Base-by-base conservation (phyloP, 1,140 invertebrate species). In the Zaprionus ghesquierei region DNA sequence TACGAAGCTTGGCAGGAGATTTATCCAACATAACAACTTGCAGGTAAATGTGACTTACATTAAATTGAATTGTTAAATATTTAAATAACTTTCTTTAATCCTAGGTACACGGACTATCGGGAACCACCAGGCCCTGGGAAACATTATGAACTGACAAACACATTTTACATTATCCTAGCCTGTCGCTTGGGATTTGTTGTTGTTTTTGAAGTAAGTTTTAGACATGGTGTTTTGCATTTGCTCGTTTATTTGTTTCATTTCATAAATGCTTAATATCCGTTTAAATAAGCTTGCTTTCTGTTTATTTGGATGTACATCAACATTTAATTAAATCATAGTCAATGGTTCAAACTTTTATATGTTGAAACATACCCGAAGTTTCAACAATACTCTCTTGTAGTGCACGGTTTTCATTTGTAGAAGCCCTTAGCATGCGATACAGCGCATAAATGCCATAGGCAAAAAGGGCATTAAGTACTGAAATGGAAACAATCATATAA, bases 81-180 rank as follows among this genome's bases (percentile, higher is more conserved):
- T 10, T 62, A 46, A 63, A 27, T 27, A 6, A 6, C 18, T n/a
- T 12, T 2, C 12, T 58, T 49, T 6, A 9, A 35, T 20, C 4
- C 18, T 22, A 89, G 85, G 64, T 89, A 89, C 29, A 70, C 95
- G 27, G 98, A 98, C 91, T 98, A 96, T 91, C 94, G 97, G 41
- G 94, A 96, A 91, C 95, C 96, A 53, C 96, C 96, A 0, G 92
- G 93, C 54, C 93, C 93, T 12, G 84, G 92, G 35, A 84, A 94
- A 1, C 93, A 94, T 61, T 98, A 98, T 79, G 91, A 95, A 66
- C 93, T 95, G 70, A 95, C 95, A 3, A 93, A 95, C 66, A 95
- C 96, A 82, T 99, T 96, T 92, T 99, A 98, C 97, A 95, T 97
- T 72, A 95, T 99, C 59, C 93, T 99, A 68, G 97, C 97, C 13